phyloP scores from a whole-genome alignment of 2,888 invertebrate species.

The Congeria kusceri region DNA sequence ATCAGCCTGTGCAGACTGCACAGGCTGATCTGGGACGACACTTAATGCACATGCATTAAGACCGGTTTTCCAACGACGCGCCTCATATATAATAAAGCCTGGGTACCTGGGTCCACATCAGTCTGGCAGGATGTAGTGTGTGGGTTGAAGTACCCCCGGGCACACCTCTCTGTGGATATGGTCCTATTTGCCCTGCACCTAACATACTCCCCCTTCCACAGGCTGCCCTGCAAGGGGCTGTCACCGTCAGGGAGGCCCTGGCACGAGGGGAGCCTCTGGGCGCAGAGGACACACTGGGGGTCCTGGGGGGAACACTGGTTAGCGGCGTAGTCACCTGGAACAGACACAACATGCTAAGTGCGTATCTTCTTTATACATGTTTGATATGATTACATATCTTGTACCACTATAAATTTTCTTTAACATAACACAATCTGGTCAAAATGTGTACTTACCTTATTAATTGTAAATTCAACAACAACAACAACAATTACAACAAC shows the following conservation, averaged over 20 bases:
- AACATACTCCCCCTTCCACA: conserved; percentile 64
- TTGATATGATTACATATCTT: too few species aligned
- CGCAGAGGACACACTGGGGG: conserved; percentile 58
- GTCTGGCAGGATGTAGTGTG: conserved; percentile 25
- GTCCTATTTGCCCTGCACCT: conserved; percentile 64
- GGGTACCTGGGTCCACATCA: conserved; percentile 35
- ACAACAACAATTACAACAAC: too few species aligned
- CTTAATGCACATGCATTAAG: too few species aligned
- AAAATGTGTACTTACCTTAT: too few species aligned
- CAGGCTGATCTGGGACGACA: too few species aligned
- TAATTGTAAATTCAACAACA: too few species aligned
- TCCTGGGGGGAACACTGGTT: conserved; percentile 58
- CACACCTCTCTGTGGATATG: conserved; percentile 42
- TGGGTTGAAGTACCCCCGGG: conserved; percentile 47
- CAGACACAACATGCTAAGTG: neutral
- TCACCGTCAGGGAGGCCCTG: conserved; percentile 58
- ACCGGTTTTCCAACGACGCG: too few species aligned
- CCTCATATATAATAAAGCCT: too few species aligned
- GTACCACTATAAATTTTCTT: too few species aligned
- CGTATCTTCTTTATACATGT: too few species aligned
- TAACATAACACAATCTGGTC: too few species aligned
- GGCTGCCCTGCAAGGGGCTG: conserved; percentile 45
- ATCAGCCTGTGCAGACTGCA: too few species aligned
- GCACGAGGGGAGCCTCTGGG: conserved; percentile 63
- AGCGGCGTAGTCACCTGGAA: conserved; percentile 67